Evolutionary conservation across 2,113 vertebrate species (phyloP), one percentile per base, ranked within the genome.

Genomic region (Planiliza haematocheilus): DNA sequence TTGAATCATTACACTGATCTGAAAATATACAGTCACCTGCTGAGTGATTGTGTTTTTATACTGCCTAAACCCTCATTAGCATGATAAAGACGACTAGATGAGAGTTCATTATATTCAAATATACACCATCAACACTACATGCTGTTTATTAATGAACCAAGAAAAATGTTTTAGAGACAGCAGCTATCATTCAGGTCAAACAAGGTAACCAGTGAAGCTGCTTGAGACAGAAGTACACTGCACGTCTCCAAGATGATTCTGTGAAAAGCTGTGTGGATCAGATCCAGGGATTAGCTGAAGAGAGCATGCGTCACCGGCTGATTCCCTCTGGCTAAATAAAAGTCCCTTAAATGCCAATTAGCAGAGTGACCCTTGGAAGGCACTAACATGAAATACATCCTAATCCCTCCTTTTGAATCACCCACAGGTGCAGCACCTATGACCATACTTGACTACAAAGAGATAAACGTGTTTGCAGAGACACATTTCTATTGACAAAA

Each of bases 401-500:
- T 20, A 55, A 75, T 70, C 38, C 21, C 38, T 38, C n/a, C 5
- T 7, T 39, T 3, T 38, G 39, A 61, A 16, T 12, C 36, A 53
- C 52, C 63, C 7, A 36, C 18, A 18, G 36, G 7, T 37, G 9
- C 20, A 38, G 37, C 43, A 43, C 39, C 56, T 21, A 10, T 46
- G 59, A 55, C 49, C 10, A 7, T n/a, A 63, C 14, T 10, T 60
- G 18, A 59, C 9, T 34, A 62, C 16, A 57, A 49, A 21, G 4
- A 39, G 58, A 78, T 60, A 10, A 55, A 62, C 30, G 16, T 63
- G 42, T 81, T 73, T 67, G 18, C 18, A 45, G 45, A 63, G 49
- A 64, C 17, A 50, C 12, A 64, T 74, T 68, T 67, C 41, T 24
- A 24, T 62, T 70, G 52, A 76, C 45, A 41, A 63, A 67, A 66